Conservation (phyloP, 1,140 invertebrate genomes). For the honey bee (Apis mellifera) region DNA sequence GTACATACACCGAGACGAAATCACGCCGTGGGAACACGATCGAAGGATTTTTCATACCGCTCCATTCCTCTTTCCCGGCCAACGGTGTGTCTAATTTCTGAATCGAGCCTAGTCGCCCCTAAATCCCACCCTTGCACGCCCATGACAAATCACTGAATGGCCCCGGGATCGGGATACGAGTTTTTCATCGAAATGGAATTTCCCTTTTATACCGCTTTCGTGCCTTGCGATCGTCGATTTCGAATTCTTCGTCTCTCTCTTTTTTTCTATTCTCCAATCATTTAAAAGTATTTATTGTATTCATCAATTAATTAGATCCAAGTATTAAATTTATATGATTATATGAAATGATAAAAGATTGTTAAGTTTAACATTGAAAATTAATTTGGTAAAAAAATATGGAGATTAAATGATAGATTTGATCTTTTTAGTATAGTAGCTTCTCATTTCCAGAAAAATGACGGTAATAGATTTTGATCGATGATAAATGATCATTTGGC, state of each 20-base stretch:
- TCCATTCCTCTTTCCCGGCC: neutral
- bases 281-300: no score
- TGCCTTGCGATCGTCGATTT: no score
- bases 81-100: constrained; percentile 60
- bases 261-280: no score
- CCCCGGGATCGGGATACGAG: constrained; percentile 9
- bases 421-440: neutral
- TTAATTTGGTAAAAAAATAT: no score
- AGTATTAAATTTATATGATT: no score
- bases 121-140: constrained; percentile 43
- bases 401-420: no score
- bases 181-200: constrained; percentile 44
- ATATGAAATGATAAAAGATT: no score
- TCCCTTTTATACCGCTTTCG: neutral
- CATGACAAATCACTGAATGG: constrained; percentile 61
- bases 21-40: constrained; percentile 53
- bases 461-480: neutral
- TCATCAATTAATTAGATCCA: no score
- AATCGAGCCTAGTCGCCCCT: constrained; percentile 52
- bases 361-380: no score
- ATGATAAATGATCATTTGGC: neutral
- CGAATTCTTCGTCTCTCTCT: no score
- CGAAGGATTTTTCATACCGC: constrained; percentile 41
- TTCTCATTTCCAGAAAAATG: neutral
- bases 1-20: constrained; percentile 31